These are phyloP conservation scores for Ochlodes sylvanus DNA, from an alignment of 2,888 invertebrate genomes.

Conservation along the genomic window DNA sequence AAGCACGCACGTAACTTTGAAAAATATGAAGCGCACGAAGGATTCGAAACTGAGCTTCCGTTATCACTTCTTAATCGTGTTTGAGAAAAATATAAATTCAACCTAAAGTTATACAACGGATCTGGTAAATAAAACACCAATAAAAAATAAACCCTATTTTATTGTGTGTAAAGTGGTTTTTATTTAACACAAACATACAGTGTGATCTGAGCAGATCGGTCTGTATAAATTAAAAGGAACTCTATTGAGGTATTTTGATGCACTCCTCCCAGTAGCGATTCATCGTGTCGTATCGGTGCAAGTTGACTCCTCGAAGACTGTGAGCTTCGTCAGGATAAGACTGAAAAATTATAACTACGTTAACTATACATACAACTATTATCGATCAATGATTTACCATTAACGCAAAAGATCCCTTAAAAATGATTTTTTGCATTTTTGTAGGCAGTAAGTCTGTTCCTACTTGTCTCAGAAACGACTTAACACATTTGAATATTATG, in stretches of 20 bases:
- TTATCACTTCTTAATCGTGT: too few species aligned
- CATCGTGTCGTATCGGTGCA: conserved; percentile 93
- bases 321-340: conserved; percentile 95
- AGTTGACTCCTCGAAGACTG: conserved; percentile 86
- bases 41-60: too few species aligned
- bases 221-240: conserved; percentile 22
- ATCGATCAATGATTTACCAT: too few species aligned
- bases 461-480: too few species aligned
- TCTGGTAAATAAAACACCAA: neutral
- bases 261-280: conserved; percentile 90
- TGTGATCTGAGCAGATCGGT: neutral
- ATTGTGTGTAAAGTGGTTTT: neutral
- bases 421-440: too few species aligned
- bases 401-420: too few species aligned
- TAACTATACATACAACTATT: too few species aligned
- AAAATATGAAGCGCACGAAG: too few species aligned
- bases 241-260: conserved; percentile 46
- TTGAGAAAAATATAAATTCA: neutral
- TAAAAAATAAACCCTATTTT: neutral
- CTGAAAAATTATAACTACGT: conserved; percentile 64
- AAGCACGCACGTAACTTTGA: too few species aligned
- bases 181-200: neutral
- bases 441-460: too few species aligned
- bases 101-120: neutral
- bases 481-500: too few species aligned